Base-by-base conservation (phyloP, 2,888 invertebrate species). In the Scaptomyza polygonia region DNA sequence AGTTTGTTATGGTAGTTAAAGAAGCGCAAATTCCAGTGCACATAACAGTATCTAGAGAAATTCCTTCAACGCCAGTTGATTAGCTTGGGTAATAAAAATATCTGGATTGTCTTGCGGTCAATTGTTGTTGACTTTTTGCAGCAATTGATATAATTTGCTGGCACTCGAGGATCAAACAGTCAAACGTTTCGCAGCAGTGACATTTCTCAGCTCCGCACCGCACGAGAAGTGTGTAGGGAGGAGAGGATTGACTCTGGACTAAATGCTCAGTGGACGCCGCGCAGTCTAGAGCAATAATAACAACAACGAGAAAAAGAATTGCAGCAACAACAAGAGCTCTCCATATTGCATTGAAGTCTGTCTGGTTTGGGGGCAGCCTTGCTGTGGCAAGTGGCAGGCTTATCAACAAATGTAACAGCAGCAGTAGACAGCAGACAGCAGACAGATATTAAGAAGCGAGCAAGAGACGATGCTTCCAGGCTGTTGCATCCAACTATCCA, bases 381-480 rank as follows among this genome's bases (percentile, higher is more conserved):
- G 16, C 53, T 40, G 40, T 44, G 58, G 63, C 44, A 25, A 25
- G 25, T 67, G 61, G 39, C 49, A 65, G 43, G 88, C 82, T 88
- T 82, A 88, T 82, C 88, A 82, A 80, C 88, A 88, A 88, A 86
- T 88, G 67, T 85, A 73, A 54, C 88, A 82, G 84, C 87, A 77
- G 32, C 47, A 21, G 79, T n/a, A 25, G 25, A 27, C 25, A 44
- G 25, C n/a, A 11, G 4, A 14, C 32, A 70, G 55, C 49, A 25
- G n/a, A 49, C 39, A 36, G 81, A 80, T 84, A 88, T 77, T 82
- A 80, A 78, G 79, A 81, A 65, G 83, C 66, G 49, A 79, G 79
- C 62, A 67, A 63, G 36, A 39, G 49, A 25, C 39, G 25, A 25
- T n/a, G 39, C 49, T 16, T 36, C 25, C 39, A 49, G 39, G 21